These are phyloP conservation scores for Mus musculus DNA, from an alignment of 2,113 vertebrate genomes.

Conservation along the genomic window DNA sequence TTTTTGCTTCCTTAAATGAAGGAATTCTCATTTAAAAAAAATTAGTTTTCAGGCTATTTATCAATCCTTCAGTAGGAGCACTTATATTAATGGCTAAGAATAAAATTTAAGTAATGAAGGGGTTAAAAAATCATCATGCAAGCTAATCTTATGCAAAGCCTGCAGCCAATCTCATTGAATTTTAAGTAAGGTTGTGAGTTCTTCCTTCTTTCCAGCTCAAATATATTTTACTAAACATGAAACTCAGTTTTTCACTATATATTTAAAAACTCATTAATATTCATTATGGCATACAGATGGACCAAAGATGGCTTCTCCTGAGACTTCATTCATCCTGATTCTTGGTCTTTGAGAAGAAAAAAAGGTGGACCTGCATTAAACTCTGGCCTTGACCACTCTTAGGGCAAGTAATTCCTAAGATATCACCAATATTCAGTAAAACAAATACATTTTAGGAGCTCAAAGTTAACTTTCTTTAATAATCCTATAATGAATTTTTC, in stretches of 20 bases:
- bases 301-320: conserved; percentile 1
- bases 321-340: conserved; percentile 20
- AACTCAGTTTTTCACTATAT: conserved; percentile 57
- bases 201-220: conserved; percentile 40
- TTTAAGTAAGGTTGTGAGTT: conserved; percentile 48
- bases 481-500: conserved; percentile 65
- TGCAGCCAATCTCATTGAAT: conserved; percentile 48
- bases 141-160: conserved; percentile 56
- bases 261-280: conserved; percentile 64
- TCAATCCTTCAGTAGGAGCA: conserved; percentile 63
- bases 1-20: conserved; percentile 69
- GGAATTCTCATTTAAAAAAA: conserved; percentile 42
- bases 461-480: conserved; percentile 75
- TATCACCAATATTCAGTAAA: conserved; percentile 55
- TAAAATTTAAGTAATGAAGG: conserved; percentile 62
- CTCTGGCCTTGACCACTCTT: conserved; percentile 15
- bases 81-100: conserved; percentile 68
- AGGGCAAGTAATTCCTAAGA: background rate
- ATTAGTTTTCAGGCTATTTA: conserved; percentile 13
- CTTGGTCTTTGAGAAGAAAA: conserved; percentile 23
- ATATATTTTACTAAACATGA: conserved; percentile 60
- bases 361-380: conserved; percentile 28
- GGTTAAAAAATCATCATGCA: conserved; percentile 21
- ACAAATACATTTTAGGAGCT: conserved; percentile 69
- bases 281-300: conserved; percentile 35